Evolutionary conservation across 2,797 vertebrate genomes (phyloP).

Genomic region (Micromesistius poutassou): DNA sequence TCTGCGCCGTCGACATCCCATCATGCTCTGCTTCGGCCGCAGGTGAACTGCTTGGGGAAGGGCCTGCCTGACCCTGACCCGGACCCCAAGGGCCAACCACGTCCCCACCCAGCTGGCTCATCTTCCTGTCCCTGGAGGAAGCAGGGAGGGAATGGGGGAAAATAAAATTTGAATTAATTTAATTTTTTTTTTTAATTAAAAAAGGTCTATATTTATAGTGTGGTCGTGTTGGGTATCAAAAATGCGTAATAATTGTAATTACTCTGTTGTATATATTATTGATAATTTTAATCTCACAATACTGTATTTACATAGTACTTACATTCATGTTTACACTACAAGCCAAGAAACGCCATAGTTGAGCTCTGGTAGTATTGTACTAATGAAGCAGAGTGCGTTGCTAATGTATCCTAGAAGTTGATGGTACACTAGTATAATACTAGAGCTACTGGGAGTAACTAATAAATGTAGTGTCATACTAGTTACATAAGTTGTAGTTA

Average conservation of each 20-base stretch:
- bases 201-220: neutral
- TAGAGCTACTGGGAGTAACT: neutral
- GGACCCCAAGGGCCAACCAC: conserved; percentile 68
- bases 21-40: conserved; percentile 72
- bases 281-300: neutral
- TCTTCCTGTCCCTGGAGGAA: conserved; percentile 77
- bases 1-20: conserved; percentile 86
- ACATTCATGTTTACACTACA: neutral
- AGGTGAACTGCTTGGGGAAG: conserved; percentile 24
- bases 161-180: too few relatives aligned
- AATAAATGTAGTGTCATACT: neutral
- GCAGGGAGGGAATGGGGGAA: too few relatives aligned
- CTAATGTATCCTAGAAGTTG: neutral
- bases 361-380: neutral
- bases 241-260: neutral
- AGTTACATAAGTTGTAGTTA: neutral
- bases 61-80: neutral
- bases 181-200: too few relatives aligned
- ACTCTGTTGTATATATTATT: neutral
- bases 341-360: neutral
- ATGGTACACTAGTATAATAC: neutral
- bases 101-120: conserved; percentile 72
- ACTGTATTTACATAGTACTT: neutral
- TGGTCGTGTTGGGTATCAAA: neutral
- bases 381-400: neutral